Base-by-base conservation (phyloP, 2,113 vertebrate genomes). In the Camarhynchus parvulus region DNA sequence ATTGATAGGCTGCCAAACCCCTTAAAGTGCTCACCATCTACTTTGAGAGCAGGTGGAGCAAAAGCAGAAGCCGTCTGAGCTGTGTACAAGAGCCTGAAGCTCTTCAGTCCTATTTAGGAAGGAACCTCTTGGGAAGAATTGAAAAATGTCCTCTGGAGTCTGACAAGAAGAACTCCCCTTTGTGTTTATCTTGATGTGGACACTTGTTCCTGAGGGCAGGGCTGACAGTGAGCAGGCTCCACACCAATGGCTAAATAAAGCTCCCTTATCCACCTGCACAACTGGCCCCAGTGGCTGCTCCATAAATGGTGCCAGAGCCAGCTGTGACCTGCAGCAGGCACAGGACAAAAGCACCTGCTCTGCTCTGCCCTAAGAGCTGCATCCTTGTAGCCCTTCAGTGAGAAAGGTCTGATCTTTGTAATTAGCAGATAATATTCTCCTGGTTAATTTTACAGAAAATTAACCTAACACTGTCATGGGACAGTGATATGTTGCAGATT, bases 61-160 rank as follows among this genome's bases (percentile, higher is more conserved):
- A 90, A 92, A 44, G 61, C 78, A 89, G 67, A 70, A 35, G 30
- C 31, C 3, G 1, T 20, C 46, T 21, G 35, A 95, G 59, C 63
- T 80, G 70, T 5, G 63, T 55, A 8, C 33, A 59, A 30, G 50
- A 85, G 31, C 55, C 55, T 39, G 18, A 10, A 55, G 59, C 35
- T 63, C 59, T 53, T 66, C 5, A 79, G 46, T 17, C 72, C 79
- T 80, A 16, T 90, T 96, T 69, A 92, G 85, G 79, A 80, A 96
- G 42, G 50, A 86, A 42, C 3, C 22, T 66, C 79, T 88, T 42
- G 23, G 37, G 55, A 74, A 35, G 20, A 83, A 70, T 0, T 74
- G 80, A 37, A 3, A 3, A 86, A 16, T 0, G 8, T 58, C 10
- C 41, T 69, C 42, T 63, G 87, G 28, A 63, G 23, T 8, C 68